A percentile compares a stretch with the other conserved stretches of the same genome.
Conservation (phyloP, 2,888 invertebrate genomes). For the Nomada ruficornis region DNA sequence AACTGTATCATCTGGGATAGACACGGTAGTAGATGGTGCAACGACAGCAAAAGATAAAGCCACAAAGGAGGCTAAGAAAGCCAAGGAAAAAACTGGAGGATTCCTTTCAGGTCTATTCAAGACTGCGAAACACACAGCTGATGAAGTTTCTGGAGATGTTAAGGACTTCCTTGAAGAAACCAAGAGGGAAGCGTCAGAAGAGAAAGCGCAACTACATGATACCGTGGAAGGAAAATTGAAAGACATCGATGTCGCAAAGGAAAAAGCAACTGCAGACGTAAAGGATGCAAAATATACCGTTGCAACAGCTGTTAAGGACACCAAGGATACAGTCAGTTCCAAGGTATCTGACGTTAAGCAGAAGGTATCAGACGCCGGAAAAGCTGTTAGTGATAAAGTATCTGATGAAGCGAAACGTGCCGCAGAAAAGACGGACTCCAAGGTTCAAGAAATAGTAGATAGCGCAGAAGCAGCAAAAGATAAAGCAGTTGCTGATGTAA, state of each 20-base stretch:
- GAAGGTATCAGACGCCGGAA: constrained; percentile 67
- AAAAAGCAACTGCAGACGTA: constrained; percentile 50
- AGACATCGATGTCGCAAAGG: constrained; percentile 53
- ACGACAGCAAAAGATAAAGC: constrained; percentile 37
- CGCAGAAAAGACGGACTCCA: constrained; percentile 77
- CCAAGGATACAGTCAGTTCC: constrained; percentile 45
- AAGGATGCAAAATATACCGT: constrained; percentile 50
- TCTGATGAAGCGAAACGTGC: constrained; percentile 50
- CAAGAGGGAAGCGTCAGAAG: constrained; percentile 73
- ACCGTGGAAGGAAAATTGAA: constrained; percentile 62
- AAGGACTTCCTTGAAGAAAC: constrained; percentile 85
- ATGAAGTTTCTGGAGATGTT: constrained; percentile 68
- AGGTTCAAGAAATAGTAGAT: constrained; percentile 33
- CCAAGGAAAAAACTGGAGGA: constrained; percentile 70
- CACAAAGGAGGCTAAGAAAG: constrained; percentile 68
- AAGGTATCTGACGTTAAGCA: constrained; percentile 13
- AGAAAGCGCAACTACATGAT: constrained; percentile 22
- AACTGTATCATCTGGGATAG: constrained; percentile 58
- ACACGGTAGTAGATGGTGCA: constrained; percentile 56
- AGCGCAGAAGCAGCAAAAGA: constrained; percentile 57
- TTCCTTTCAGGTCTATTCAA: constrained; percentile 71
- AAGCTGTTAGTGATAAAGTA: constrained; percentile 81
- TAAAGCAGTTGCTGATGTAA: constrained; percentile 47
- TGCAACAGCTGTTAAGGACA: constrained; percentile 31
- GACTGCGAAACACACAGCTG: constrained; percentile 65